phyloP scores from a whole-genome alignment of 2,113 vertebrate species.

The Microtus ochrogaster region DNA sequence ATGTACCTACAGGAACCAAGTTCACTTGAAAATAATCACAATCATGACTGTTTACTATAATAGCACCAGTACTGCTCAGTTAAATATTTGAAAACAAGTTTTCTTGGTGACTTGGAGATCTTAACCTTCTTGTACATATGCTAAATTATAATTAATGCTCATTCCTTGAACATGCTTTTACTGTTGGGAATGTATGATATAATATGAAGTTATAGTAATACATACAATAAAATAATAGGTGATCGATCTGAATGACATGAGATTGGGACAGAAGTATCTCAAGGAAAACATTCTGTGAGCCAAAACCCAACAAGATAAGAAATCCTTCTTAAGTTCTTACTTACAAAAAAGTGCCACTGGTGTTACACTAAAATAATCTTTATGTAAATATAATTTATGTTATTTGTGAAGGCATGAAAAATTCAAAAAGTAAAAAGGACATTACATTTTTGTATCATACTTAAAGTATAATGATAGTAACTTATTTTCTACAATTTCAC shows the following conservation, averaged over 20 bases:
- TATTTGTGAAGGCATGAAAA: neutral
- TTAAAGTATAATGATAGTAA: slow-evolving; percentile 31
- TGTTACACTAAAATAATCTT: neutral
- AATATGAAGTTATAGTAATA: neutral
- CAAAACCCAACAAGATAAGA: slow-evolving; percentile 3
- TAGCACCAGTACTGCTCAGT: neutral
- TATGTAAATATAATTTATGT: neutral
- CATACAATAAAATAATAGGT: neutral
- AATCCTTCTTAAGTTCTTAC: neutral
- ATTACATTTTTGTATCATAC: slow-evolving; percentile 13
- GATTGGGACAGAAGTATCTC: neutral
- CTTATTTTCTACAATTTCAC: neutral
- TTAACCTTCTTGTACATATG: neutral
- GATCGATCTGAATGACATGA: neutral
- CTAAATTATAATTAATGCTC: neutral
- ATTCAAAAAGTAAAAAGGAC: neutral
- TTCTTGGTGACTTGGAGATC: neutral
- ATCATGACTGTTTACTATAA: neutral
- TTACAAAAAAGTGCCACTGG: neutral
- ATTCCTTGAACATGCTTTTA: slow-evolving; percentile 5
- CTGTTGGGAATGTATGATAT: neutral
- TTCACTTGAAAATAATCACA: neutral
- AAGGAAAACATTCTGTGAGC: neutral
- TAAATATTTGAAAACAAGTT: neutral
- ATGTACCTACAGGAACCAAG: neutral